Base-by-base conservation (phyloP, 2,113 vertebrate species). In the Rhinolophus sinicus region DNA sequence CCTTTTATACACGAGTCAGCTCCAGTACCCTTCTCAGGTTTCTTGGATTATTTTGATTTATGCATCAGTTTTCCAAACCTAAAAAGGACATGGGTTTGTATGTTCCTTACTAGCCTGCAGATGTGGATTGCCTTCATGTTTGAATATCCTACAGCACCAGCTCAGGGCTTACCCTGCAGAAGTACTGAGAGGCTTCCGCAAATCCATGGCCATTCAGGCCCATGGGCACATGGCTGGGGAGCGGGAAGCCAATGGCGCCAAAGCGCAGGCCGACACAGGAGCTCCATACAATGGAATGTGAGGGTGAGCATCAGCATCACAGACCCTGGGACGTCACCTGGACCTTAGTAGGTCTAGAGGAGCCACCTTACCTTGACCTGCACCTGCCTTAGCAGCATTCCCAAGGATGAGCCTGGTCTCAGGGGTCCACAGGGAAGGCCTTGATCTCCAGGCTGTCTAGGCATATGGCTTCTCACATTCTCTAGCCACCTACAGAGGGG, bases 211-310 rank as follows among this genome's bases (percentile, higher is more conserved):
- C 30, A 52, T 8, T 16, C 8, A 35, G 16, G 5, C 30, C 64
- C n/a, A 13, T 1, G 2, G 40, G 52, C 69, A 33, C 16, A 2
- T 0, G 19, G 16, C 30, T 6, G 5, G 18, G 19, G 56, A 52
- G 70, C 47, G 40, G 62, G 50, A 56, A 18, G 44, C 81, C 2
- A 2, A 21, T 0, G 0, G 60, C 11, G 14, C 69, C 12, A 44
- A 4, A 1, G 13, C 2, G 50, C 54, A 83, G 62, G 78, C 22
- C 30, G 54, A 21, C 0, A 0, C 2, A 33, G 13, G n/a, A 2
- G 38, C 21, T 33, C 35, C 28, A 26, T 8, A 5, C 9, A 9
- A 18, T 8, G 30, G n/a, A 1, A 28, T 2, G 4, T 0, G 1
- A 85, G 6, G 21, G 24, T 15, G 5, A 26, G 11, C 33, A 6